Evolutionary conservation across 2,797 vertebrate genomes (phyloP).

Genomic region (Alca torda): DNA sequence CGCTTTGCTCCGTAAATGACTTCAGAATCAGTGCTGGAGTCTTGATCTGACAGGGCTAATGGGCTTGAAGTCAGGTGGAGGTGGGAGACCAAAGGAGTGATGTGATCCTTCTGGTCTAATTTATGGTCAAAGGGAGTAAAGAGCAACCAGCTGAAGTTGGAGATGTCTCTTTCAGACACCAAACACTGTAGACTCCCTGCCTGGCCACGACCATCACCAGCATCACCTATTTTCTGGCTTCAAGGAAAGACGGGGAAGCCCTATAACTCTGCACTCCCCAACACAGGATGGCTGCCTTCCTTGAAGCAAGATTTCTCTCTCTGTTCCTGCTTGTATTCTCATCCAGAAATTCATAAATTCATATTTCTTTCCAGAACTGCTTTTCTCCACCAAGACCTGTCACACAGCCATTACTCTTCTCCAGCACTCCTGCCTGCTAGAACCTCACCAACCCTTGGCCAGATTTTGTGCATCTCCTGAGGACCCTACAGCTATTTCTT

Average conservation of each 20-base stretch:
- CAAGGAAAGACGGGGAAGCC: neutral
- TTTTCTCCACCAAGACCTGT: neutral
- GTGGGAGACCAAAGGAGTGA: neutral
- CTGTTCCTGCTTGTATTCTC: neutral
- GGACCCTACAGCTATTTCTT: neutral
- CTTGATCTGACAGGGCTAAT: neutral
- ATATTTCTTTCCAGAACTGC: neutral
- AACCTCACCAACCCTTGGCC: neutral
- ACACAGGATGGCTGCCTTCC: neutral
- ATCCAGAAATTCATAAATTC: neutral
- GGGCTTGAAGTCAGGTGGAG: neutral
- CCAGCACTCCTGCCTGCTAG: neutral
- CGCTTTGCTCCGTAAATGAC: neutral
- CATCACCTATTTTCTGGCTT: neutral
- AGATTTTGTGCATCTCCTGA: neutral
- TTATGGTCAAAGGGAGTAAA: neutral
- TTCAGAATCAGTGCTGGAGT: neutral
- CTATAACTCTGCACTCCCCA: neutral
- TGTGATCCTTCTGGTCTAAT: neutral
- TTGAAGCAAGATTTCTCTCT: neutral
- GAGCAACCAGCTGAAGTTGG: neutral
- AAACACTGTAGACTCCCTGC: neutral
- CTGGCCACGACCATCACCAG: neutral
- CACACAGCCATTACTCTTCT: neutral
- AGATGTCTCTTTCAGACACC: neutral